Evolutionary conservation across 2,113 vertebrate species (phyloP), one percentile per base, ranked within the genome.

Genomic region (Proteles cristata): DNA sequence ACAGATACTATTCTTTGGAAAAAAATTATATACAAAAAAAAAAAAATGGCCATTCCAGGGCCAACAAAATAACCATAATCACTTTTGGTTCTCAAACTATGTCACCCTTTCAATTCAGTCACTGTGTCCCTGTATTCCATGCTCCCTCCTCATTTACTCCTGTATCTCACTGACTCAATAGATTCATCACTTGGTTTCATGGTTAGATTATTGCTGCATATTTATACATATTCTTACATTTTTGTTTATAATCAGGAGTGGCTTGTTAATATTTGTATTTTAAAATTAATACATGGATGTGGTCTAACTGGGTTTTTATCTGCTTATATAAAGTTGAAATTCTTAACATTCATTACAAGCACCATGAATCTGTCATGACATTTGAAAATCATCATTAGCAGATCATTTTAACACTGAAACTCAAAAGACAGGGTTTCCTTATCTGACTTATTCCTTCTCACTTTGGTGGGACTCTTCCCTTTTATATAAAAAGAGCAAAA

Each of bases 401-500:
- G 16, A 53, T 53, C 48, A 53, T 79, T 79, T 17, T n/a, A 79
- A 79, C 28, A 53, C 12, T 23, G 28, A 79, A 79, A 79, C 31
- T 79, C 48, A 39, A 65, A 1, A 94, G 33, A 31, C 6, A 48
- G 66, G 10, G 21, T 77, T 96, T 90, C 33, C 79, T 12, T 6
- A 11, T 28, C 25, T 74, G 15, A 63, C 16, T n/a, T 93, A 71
- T 16, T 73, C 28, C 45, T 85, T 50, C n/a, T 50, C 10, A n/a
- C 5, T 90, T 85, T 12, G 79, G 5, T 55, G 53, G 15, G 28
- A 81, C 21, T 74, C 39, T 97, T 80, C 58, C 7, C 11, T 80
- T 85, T 69, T 88, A 88, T 79, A 65, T 55, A 87, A 96, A 68
- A 69, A 63, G 5, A 84, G 76, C 17, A 83, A 96, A 81, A 93